Evolutionary conservation across 2,888 invertebrate species (phyloP).

Genomic region (Coelopa pilipes): DNA sequence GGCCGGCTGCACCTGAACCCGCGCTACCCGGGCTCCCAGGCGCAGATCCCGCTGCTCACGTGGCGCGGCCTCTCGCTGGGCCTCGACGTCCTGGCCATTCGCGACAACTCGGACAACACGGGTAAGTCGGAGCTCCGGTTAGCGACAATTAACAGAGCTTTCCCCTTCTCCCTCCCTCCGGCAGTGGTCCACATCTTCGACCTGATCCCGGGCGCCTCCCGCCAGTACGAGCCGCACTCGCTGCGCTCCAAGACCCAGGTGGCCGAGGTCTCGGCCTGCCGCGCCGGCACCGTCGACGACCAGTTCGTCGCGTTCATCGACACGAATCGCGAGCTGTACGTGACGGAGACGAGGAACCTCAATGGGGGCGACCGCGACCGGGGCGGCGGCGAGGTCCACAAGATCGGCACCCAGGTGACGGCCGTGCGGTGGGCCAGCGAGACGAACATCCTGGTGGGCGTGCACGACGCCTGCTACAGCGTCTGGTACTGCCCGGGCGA

Average conservation of each 20-base stretch:
- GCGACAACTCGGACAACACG: constrained; percentile 87
- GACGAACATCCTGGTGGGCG: constrained; percentile 81
- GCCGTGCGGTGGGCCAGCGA: constrained; percentile 75
- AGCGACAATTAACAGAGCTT: not conserved
- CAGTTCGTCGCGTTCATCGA: constrained; percentile 90
- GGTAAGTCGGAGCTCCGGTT: constrained; percentile 67
- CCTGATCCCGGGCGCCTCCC: constrained; percentile 69
- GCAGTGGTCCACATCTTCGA: constrained; percentile 85
- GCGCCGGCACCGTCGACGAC: constrained; percentile 81
- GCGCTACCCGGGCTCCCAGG: constrained; percentile 84
- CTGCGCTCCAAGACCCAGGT: constrained; percentile 75
- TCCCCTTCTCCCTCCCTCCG: not conserved
- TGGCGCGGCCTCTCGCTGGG: constrained; percentile 83
- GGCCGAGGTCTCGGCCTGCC: constrained; percentile 84
- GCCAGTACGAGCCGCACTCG: constrained; percentile 76
- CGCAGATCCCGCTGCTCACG: constrained; percentile 77
- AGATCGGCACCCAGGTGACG: constrained; percentile 69
- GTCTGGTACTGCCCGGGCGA: constrained; percentile 86
- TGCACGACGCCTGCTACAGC: constrained; percentile 81
- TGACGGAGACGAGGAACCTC: constrained; percentile 71
- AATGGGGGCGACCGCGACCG: constrained; percentile 44
- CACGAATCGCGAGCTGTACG: constrained; percentile 86
- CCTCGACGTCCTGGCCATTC: constrained; percentile 85
- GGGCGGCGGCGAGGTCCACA: constrained; percentile 55
- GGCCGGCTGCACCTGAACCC: constrained; percentile 88